A percentile compares a stretch with the other conserved stretches of the same genome.
phyloP scores from a whole-genome alignment of 1,140 invertebrate genomes.

The Lasioglossum baleicum region DNA sequence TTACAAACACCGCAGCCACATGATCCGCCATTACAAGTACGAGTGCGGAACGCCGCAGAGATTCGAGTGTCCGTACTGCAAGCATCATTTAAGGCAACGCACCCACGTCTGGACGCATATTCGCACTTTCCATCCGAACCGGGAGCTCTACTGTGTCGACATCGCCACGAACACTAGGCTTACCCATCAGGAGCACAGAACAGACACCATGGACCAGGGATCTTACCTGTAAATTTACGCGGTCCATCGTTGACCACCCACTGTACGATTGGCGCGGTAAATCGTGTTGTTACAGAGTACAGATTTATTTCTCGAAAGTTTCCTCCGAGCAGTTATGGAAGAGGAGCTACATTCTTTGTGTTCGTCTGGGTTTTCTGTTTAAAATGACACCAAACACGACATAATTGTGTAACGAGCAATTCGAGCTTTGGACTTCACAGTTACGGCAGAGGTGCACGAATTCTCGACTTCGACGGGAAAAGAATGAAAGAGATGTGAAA shows the following conservation, averaged over 20 bases:
- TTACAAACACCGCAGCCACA: conserved; percentile 81
- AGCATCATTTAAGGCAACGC: conserved; percentile 75
- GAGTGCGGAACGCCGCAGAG: conserved; percentile 81
- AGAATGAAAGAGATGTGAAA: no score
- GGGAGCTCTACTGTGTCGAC: conserved; percentile 73
- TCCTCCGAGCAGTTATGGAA: no score
- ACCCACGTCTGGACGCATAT: conserved; percentile 77
- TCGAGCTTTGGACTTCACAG: no score
- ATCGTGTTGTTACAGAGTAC: background rate
- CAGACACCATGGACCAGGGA: conserved; percentile 24
- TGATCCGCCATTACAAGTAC: conserved; percentile 81
- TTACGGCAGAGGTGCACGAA: no score
- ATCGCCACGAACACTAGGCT: conserved; percentile 70
- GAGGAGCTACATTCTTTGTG: no score
- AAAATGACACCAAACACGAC: no score
- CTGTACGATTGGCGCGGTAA: background rate
- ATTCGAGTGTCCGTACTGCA: conserved; percentile 81
- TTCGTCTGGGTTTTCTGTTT: no score
- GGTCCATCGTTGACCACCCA: no score
- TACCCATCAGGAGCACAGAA: conserved; percentile 46
- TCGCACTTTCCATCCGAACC: conserved; percentile 69
- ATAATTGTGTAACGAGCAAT: no score
- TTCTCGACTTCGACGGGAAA: no score
- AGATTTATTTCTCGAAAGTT: no score
- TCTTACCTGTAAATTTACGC: background rate